phyloP scores from a whole-genome alignment of 1,140 invertebrate genomes.

The Campodea augens region DNA sequence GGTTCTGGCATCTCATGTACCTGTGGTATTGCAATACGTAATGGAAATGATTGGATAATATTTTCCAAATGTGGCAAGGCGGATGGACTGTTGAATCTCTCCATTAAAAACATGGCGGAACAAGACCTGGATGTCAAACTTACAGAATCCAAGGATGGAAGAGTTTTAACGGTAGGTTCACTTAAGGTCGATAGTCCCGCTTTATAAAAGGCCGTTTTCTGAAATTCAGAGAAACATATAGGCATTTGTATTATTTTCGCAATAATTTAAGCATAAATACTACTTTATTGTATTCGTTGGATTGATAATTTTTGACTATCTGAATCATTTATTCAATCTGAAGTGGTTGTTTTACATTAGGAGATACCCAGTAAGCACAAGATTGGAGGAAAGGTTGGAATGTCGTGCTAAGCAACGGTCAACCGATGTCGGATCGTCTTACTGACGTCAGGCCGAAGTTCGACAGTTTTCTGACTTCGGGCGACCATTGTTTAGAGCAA shows the following conservation, averaged over 20 bases:
- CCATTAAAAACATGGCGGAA: neutral
- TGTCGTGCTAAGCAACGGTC: no score
- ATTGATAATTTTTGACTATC: neutral
- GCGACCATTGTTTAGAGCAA: no score
- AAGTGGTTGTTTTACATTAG: no score
- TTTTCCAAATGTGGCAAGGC: neutral
- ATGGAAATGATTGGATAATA: neutral
- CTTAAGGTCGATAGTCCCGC: neutral
- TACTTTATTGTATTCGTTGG: no score
- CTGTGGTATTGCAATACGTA: neutral
- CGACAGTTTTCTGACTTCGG: no score
- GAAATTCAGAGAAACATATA: no score
- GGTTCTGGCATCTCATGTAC: neutral
- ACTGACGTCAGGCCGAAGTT: no score
- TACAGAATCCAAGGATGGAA: slow-evolving; percentile 8
- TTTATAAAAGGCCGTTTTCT: neutral
- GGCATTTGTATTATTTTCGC: no score
- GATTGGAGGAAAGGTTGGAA: no score
- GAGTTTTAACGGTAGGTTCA: slow-evolving; percentile 7
- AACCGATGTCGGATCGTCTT: no score
- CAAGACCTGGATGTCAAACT: neutral
- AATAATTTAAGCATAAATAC: no score
- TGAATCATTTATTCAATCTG: neutral
- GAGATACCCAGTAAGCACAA: no score
- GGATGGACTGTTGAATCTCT: neutral